phyloP scores from a whole-genome alignment of 2,888 invertebrate genomes.

The Pegoplata infirma region DNA sequence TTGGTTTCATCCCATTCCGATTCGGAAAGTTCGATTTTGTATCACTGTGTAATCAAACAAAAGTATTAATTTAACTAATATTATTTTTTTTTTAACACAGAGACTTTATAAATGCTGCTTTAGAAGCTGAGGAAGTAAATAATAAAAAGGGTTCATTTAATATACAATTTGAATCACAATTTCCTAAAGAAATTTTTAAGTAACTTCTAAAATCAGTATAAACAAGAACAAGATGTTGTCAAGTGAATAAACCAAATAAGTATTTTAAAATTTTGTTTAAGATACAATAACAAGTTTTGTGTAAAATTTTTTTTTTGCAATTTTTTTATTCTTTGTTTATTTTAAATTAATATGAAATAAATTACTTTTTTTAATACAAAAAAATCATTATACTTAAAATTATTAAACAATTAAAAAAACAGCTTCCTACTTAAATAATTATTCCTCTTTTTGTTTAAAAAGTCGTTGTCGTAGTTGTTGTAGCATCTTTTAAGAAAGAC shows the following conservation, averaged over 20 bases:
- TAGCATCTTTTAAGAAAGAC: slow-evolving; percentile 9
- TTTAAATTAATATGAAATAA: slow-evolving; percentile 38
- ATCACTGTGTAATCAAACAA: too few species aligned
- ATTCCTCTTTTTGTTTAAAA: neutral
- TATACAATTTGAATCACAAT: slow-evolving; percentile 71
- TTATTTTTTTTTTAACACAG: slow-evolving; percentile 64
- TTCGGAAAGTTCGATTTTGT: too few species aligned
- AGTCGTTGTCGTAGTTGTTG: neutral
- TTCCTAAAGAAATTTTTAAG: slow-evolving; percentile 69
- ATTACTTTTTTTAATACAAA: slow-evolving; percentile 47
- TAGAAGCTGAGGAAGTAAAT: slow-evolving; percentile 60
- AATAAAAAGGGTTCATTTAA: slow-evolving; percentile 61
- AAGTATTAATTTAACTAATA: neutral
- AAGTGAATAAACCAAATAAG: slow-evolving; percentile 18
- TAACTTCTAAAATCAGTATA: slow-evolving; percentile 50
- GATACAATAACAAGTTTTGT: slow-evolving; percentile 29
- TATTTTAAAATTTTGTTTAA: neutral
- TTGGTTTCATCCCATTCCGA: too few species aligned
- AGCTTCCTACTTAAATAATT: slow-evolving; percentile 42
- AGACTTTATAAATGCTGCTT: slow-evolving; percentile 67
- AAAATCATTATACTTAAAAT: slow-evolving; percentile 44
- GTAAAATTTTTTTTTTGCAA: neutral
- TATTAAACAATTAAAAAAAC: slow-evolving; percentile 34
- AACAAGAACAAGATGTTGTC: neutral
- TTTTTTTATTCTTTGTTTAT: slow-evolving; percentile 37